These are phyloP conservation scores for Sitophilus oryzae DNA, from an alignment of 1,140 invertebrate genomes.

Conservation along the genomic window DNA sequence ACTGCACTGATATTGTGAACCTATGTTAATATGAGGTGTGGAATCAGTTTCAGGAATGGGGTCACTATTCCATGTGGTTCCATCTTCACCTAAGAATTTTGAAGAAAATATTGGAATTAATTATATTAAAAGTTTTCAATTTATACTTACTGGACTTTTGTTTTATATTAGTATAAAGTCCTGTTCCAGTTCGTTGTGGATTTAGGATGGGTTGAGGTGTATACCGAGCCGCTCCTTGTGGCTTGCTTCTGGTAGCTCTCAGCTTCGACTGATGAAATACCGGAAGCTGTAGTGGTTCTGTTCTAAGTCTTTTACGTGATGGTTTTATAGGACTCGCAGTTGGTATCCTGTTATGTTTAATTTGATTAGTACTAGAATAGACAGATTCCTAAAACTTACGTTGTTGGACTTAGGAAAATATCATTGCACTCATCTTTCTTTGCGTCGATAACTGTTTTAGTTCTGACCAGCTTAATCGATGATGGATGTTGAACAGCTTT, in stretches of 20 bases:
- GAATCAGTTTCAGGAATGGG: conserved; percentile 49
- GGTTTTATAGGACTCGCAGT: conserved; percentile 55
- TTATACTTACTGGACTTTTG: conserved; percentile 26
- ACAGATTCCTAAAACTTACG: too few species aligned
- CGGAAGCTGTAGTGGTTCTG: conserved; percentile 54
- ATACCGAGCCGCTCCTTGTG: conserved; percentile 57
- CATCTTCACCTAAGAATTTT: conserved; percentile 31
- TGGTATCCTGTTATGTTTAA: conserved; percentile 47
- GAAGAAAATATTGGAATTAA: too few species aligned
- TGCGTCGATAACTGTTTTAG: conserved; percentile 35
- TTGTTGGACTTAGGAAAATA: conserved; percentile 70
- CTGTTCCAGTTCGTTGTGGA: conserved; percentile 78
- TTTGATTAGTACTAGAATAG: not conserved
- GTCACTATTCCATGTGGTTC: conserved; percentile 34
- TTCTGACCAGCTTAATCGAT: conserved; percentile 40
- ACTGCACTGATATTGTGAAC: conserved; percentile 79
- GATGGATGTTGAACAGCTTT: conserved; percentile 30
- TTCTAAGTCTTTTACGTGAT: conserved; percentile 57
- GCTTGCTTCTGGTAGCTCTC: conserved; percentile 48
- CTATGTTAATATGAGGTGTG: conserved; percentile 80
- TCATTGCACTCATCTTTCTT: conserved; percentile 59
- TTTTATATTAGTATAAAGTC: conserved; percentile 58
- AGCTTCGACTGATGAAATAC: conserved; percentile 50
- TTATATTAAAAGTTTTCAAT: not conserved
- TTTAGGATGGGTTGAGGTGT: conserved; percentile 90